Conservation (phyloP, 2,888 invertebrate species). For the Poecilus cupreus region DNA sequence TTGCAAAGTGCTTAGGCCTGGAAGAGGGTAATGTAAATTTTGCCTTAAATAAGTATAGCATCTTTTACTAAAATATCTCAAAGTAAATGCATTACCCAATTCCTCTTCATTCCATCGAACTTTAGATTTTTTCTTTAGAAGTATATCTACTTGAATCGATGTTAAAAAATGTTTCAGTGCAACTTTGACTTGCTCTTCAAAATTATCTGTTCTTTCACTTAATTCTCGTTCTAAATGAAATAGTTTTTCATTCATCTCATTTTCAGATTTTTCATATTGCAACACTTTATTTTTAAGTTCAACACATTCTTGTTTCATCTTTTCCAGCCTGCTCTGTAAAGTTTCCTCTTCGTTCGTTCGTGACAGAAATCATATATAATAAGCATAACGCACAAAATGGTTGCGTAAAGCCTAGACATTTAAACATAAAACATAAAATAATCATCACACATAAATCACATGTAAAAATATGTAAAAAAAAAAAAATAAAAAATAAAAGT, state of each 20-base stretch:
- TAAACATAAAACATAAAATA: no score
- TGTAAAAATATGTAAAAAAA: no score
- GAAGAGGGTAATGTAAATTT: conserved; percentile 62
- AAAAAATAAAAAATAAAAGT: no score
- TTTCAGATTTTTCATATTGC: not conserved
- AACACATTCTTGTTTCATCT: no score
- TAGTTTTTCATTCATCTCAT: conserved; percentile 1
- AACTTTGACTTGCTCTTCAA: conserved; percentile 34
- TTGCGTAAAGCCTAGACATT: no score
- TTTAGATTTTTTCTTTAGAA: conserved; percentile 18
- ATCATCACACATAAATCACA: no score
- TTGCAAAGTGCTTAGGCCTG: conserved; percentile 58
- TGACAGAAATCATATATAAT: no score
- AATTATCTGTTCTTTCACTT: not conserved
- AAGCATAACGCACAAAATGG: no score
- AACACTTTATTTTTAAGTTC: not conserved
- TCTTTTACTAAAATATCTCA: conserved; percentile 62
- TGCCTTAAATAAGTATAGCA: conserved; percentile 61
- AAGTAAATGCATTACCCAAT: conserved; percentile 59
- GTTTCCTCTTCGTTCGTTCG: no score
- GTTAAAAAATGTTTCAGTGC: conserved; percentile 42
- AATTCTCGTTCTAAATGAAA: conserved; percentile 27
- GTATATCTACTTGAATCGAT: conserved; percentile 36
- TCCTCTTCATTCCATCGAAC: conserved; percentile 54
- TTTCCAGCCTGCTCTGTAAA: no score